Evolutionary conservation across 1,140 invertebrate species (phyloP), one percentile per base, ranked within the genome.

Genomic region (Ladona fulva): DNA sequence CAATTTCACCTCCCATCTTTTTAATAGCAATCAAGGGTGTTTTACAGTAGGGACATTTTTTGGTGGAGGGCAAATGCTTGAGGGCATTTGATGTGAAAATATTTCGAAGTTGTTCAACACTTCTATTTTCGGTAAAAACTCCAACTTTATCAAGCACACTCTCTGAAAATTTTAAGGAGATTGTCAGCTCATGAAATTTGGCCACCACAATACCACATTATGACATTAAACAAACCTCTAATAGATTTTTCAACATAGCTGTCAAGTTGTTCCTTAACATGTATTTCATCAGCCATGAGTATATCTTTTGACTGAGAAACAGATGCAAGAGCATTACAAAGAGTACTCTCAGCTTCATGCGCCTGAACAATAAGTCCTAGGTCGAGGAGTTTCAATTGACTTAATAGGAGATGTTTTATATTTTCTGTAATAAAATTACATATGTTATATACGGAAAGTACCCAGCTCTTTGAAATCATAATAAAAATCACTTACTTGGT

Each of bases 401-500:
- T 6, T 3, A 12, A 16, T 1, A 66, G 52, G 14, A 66, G 52
- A 12, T 16, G 14, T 66, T 66, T 66, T 3, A 66, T 19, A 22
- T 66, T 66, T 6, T 12, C 52, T 66, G n/a, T 5, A 66, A 66
- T 6, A 19, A 66, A 66, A 66, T 19, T n/a, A 37, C 29, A 1
- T 37, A 37, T 5, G 29, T 37, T 37, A 37, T 10, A 66, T 22
- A 19, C 3, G 52, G 52, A 66, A 3, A 66, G 52, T 3, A 66
- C 14, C 14, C 12, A 66, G 12, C 3, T 42, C 74, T 25, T 3
- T 16, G 3, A 75, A 25, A n/a, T 75, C 1, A n/a, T 75, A 42
- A 3, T 16, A 75, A n/a, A 7, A 3, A 42, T 24, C 24, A 80
- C 80, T 78, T 82, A 92, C 91, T 86, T 84, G 92, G 86, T 84